A percentile compares a stretch with the other conserved stretches of the same genome.
Evolutionary conservation across 2,113 vertebrate genomes (phyloP).

Genomic region (Myrmecophaga tridactyla): DNA sequence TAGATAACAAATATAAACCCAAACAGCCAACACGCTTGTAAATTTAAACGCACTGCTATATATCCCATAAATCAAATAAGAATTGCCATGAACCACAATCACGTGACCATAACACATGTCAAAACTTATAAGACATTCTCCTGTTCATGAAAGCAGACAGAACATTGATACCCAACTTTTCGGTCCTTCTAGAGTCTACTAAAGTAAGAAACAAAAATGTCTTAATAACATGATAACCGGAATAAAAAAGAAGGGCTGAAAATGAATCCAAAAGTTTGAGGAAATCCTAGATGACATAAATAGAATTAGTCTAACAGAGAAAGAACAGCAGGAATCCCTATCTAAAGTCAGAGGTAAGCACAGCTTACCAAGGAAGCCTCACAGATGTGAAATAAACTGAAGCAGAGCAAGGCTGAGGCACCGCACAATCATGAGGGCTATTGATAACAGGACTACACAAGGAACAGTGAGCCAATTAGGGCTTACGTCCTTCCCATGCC

Average conservation of each 20-base stretch:
- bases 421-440: background rate
- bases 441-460: background rate
- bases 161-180: background rate
- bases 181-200: background rate
- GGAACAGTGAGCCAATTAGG: background rate
- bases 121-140: background rate
- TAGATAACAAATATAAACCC: background rate
- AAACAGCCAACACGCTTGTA: background rate
- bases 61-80: background rate
- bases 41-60: background rate
- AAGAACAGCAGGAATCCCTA: no score
- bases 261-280: background rate
- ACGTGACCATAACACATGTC: background rate
- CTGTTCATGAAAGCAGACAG: background rate
- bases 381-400: background rate
- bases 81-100: background rate
- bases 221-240: background rate
- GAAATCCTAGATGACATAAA: background rate
- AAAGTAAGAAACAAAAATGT: background rate
- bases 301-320: background rate
- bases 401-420: background rate
- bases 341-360: background rate
- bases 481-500: background rate
- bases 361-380: background rate
- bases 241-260: background rate